Base-by-base conservation (phyloP, 2,888 invertebrate genomes). In the Sarcophaga subvicina region DNA sequence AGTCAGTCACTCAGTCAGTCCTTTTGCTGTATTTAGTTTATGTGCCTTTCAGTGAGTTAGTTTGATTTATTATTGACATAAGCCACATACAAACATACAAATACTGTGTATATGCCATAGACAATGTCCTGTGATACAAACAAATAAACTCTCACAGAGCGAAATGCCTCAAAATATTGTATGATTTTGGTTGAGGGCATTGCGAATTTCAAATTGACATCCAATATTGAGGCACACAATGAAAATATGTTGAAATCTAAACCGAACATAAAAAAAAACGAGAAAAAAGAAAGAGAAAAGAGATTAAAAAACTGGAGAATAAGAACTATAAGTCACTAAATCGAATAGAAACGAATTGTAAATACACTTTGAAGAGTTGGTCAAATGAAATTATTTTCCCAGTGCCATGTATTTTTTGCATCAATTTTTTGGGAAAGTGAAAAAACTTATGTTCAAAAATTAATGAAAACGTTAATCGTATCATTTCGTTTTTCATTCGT, bases 1-100 rank as follows among this genome's bases (percentile, higher is more conserved):
- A 37, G 37, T 27, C 22, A 37, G 70, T 64, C 47, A 27, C 47
- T 6, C 37, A 37, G 37, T 20, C 11, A 66, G 22, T 77, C 60
- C 47, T 20, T 66, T 66, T 71, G 14, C 17, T 77, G 12, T 63
- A 54, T 75, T 76, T 80, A 64, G 77, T 78, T 69, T 81, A 70
- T 78, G 12, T 83, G 83, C 80, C 66, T 80, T 83, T 78, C 78
- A 80, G 80, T 85, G 73, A 81, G 86, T 84, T 86, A 86, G 83
- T 88, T 88, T 88, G 88, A 88, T 88, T 88, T 88, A 88, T 88
- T 88, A 88, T 88, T 86, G 86, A 86, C 86, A 88, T 83, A 83
- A 80, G 79, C 78, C 72, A 75, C 82, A 87, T 67, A 73, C 79
- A 82, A 27, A 73, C 77, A 75, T 20, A 49, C n/a, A 22, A 20